Evolutionary conservation across 2,888 invertebrate genomes (phyloP), one percentile per base, ranked within the genome.

Genomic region (Abscondita cerata): DNA sequence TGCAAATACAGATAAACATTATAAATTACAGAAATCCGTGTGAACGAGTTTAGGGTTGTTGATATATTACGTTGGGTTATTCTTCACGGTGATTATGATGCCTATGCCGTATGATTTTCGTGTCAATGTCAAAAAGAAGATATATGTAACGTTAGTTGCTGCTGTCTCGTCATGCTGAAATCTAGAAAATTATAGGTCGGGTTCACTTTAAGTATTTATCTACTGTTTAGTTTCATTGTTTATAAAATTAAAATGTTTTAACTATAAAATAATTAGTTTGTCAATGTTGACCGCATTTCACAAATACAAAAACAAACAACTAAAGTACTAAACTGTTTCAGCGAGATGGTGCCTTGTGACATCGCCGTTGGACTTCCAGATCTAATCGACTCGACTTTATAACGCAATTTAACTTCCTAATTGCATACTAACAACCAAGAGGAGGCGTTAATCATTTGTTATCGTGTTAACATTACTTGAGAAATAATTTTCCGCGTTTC

Each of bases 51-150:
- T 64, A 44, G 59, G 66, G 66, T 59, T 59, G 63, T 62, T 71
- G 71, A 72, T 71, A 65, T 70, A 72, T 71, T 70, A 64, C 56
- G 67, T 64, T 65, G 62, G 63, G 62, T 62, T 62, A 64, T 62
- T 64, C 52, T 44, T 56, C 57, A 59, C 59, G 48, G 38, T 59
- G 64, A 65, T 65, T 61, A 61, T 59, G 58, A 59, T 58, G 65
- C 62, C 58, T 66, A 67, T 63, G 68, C 69, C 67, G 67, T 72
- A 68, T 72, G 71, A 72, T 72, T 72, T 72, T 66, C 68, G 68
- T 68, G 72, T 72, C 72, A 71, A 68, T 69, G 70, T 68, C 67
- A 65, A 62, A 25, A 25, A 55, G 59, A 71, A 72, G 69, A 72
- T 72, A 69, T 72, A 72, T 72, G 70, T 65, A 68, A 65, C 59